Evolutionary conservation across 1,140 invertebrate genomes (phyloP).

Genomic region (Anastrepha ludens): DNA sequence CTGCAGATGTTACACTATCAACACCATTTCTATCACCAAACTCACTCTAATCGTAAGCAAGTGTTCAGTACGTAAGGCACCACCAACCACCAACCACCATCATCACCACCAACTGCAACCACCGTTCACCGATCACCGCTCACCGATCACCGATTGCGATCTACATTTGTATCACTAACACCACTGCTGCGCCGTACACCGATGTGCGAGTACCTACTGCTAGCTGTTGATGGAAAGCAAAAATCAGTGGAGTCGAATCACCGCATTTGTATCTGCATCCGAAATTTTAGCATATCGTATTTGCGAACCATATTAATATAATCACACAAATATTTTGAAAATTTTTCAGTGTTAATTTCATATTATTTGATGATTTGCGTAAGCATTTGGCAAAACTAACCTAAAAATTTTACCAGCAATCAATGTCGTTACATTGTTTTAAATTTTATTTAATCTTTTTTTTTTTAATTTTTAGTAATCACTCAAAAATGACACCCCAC

Average conservation of each 20-base stretch:
- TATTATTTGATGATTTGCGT: neutral
- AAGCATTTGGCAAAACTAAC: neutral
- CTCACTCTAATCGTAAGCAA: conserved; percentile 10
- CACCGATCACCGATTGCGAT: neutral
- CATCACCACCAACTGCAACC: conserved; percentile 50
- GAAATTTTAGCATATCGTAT: conserved; percentile 27
- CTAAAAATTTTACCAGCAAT: neutral
- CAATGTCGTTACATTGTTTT: neutral
- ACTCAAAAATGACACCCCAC: conserved; percentile 7
- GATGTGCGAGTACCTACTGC: neutral
- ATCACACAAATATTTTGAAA: neutral
- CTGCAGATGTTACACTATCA: neutral
- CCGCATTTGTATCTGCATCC: conserved; percentile 39
- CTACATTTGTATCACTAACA: conserved; percentile 30
- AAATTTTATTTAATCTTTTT: too few species aligned
- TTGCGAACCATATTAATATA: neutral
- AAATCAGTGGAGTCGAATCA: conserved; percentile 6
- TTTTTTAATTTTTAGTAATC: conserved; percentile 4
- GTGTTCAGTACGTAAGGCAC: conserved; percentile 8
- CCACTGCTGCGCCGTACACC: neutral
- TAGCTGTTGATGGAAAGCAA: neutral
- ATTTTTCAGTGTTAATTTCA: neutral
- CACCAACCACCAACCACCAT: conserved; percentile 37
- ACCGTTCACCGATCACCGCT: conserved; percentile 41
- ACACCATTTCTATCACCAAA: neutral